Base-by-base conservation (phyloP, 2,113 vertebrate genomes). In the Girardinichthys multiradiatus region DNA sequence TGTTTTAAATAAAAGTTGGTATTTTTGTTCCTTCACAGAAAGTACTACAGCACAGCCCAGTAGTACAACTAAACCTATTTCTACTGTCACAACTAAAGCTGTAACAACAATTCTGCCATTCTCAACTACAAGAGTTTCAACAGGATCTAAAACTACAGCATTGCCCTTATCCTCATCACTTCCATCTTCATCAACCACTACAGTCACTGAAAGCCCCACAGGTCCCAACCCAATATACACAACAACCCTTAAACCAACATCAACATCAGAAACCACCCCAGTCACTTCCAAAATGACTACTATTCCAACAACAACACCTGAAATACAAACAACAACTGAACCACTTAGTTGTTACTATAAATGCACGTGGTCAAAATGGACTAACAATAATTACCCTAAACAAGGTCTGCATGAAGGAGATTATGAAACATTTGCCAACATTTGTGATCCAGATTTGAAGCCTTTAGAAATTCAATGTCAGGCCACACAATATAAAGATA, bases 301-400 rank as follows among this genome's bases (percentile, higher is more conserved):
- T 4, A 68, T 28, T 30, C 30, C 21, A 11, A 24, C 65, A 1
- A 59, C 1, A 27, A 37, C 2, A 1, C 12, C n/a, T n/a, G n/a
- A n/a, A n/a, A n/a, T n/a, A n/a, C n/a, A n/a, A n/a, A n/a, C n/a
- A n/a, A n/a, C n/a, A n/a, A n/a, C n/a, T n/a, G n/a, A n/a, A n/a
- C n/a, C n/a, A n/a, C n/a, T n/a, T n/a, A n/a, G n/a, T n/a, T n/a
- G n/a, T n/a, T n/a, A n/a, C n/a, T 27, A n/a, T n/a, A n/a, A n/a
- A 42, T 91, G 88, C 79, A 8, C 72, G 1, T 86, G 83, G 85
- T 71, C 86, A n/a, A 0, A 0, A 0, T 90, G 88, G 88, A 83
- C 5, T 0, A 71, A 58, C 54, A 82, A 57, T 3, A 0, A 33
- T 67, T 83, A 82, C 33, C 87, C 87, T 48, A 14, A 11, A 0